Evolutionary conservation across 2,888 invertebrate species (phyloP), one percentile per base, ranked within the genome.

Genomic region (Andrena trimmerana): DNA sequence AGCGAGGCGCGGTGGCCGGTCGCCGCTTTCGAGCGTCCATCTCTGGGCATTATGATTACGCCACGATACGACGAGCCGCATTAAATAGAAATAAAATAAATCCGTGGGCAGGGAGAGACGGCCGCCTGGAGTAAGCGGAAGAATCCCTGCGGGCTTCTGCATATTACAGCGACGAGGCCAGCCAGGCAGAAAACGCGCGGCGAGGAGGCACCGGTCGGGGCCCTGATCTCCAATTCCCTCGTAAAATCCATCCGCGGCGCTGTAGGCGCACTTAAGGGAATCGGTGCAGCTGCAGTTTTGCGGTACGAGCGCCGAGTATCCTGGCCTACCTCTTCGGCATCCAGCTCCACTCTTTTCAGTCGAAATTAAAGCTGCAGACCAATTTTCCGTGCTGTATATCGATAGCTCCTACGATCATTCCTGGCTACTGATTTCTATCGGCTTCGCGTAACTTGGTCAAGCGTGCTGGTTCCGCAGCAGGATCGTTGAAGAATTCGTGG

Each of bases 71-170:
- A 50, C 29, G 74, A 27, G 62, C n/a, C 36, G 78, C 79, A 77
- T 85, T 86, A 83, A 86, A 83, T 60, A 59, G 73, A 69, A 86
- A 83, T 86, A 86, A 86, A 86, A 83, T 74, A 83, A 86, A 86
- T 79, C 75, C 62, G 36, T 10, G 33, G 13, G 2, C 52, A 16
- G 10, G 72, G 57, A 2, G 62, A 36, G 75, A n/a, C 52, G 29
- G 60, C 54, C 50, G 59, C 62, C 31, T 31, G 33, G 60, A 24
- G 72, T 50, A 70, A 68, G 78, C 65, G 82, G 62, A 77, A 83
- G 70, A 75, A 73, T 76, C 83, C 68, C 69, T 50, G 69, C 65
- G 73, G 76, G 79, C 84, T 65, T 74, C 52, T 57, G 71, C 73
- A 74, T 81, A 81, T 82, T 82, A 81, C 81, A 16, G 60, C 62